phyloP scores from a whole-genome alignment of 1,140 invertebrate genomes.

The Aphidius gifuensis region DNA sequence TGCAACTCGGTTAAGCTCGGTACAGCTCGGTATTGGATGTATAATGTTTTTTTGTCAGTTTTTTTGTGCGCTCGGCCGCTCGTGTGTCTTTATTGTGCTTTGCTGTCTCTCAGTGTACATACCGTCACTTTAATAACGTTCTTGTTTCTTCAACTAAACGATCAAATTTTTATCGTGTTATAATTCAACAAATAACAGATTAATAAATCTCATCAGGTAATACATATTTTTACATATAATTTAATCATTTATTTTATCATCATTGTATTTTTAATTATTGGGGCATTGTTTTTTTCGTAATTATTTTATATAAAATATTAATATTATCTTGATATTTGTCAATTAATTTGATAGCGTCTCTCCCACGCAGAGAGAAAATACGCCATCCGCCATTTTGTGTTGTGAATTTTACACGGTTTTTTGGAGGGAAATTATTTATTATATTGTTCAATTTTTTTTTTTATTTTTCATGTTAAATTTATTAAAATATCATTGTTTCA shows the following conservation, averaged over 20 bases:
- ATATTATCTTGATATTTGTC: slow-evolving; percentile 4
- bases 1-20: too few relatives aligned
- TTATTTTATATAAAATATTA: slow-evolving; percentile 3
- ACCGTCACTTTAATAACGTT: too few relatives aligned
- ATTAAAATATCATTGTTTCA: neutral
- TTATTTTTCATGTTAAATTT: neutral
- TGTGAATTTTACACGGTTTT: slow-evolving; percentile 44
- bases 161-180: too few relatives aligned
- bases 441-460: neutral
- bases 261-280: neutral
- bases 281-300: neutral
- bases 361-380: slow-evolving; percentile 35
- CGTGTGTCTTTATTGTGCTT: too few relatives aligned
- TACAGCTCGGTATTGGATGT: too few relatives aligned
- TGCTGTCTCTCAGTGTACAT: too few relatives aligned
- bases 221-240: too few relatives aligned
- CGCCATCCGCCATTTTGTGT: slow-evolving; percentile 50
- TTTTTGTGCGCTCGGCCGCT: too few relatives aligned
- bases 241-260: slow-evolving; percentile 9
- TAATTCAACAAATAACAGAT: too few relatives aligned
- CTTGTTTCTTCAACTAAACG: too few relatives aligned
- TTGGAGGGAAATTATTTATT: slow-evolving; percentile 49
- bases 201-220: too few relatives aligned
- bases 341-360: slow-evolving; percentile 27
- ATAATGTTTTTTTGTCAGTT: too few relatives aligned